Base-by-base conservation (phyloP, 2,113 vertebrate species). In the Neopipo cinnamomea region DNA sequence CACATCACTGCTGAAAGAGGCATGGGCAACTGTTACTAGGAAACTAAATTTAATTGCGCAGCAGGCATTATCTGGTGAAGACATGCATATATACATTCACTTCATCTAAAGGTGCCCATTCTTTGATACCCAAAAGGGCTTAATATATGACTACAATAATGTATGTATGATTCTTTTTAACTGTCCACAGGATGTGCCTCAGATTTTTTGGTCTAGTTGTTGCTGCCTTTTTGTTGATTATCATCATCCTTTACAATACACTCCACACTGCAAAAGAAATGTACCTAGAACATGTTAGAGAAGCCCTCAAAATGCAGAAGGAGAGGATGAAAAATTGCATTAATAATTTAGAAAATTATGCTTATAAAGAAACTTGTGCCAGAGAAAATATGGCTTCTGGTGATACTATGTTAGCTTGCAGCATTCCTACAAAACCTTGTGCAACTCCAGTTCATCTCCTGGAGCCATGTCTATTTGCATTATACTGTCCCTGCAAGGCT, bases 21-120 rank as follows among this genome's bases (percentile, higher is more conserved):
- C 70, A 92, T 0, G 3, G 66, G 50, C 79, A 78, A 46, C 46
- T 85, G 74, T 92, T 89, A 88, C 53, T 23, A 68, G 58, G 50
- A 84, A 85, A 83, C 73, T 90, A 47, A 88, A 79, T 8, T 44
- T 82, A 82, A 93, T 47, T 82, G 35, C 79, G 71, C 35, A 41
- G 37, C n/a, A 72, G 62, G 19, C 41, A 35, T 8, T 65, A 39
- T n/a, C 62, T 53, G 39, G 47, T 42, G 66, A 78, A 87, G 78
- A 53, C 6, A 19, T 14, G 7, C 4, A 6, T n/a, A 37, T 17
- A 3, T 41, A 24, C 14, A 8, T 59, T 87, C 82, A 70, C n/a
- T 49, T 68, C 55, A 39, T 49, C 42, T 35, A 61, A 37, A 77
- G 39, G 30, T 56, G 31, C 18, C 20, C 39, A 50, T 85, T 24